Evolutionary conservation across 1,140 invertebrate species (phyloP), one percentile per base, ranked within the genome.

Genomic region (Cotesia typhae): DNA sequence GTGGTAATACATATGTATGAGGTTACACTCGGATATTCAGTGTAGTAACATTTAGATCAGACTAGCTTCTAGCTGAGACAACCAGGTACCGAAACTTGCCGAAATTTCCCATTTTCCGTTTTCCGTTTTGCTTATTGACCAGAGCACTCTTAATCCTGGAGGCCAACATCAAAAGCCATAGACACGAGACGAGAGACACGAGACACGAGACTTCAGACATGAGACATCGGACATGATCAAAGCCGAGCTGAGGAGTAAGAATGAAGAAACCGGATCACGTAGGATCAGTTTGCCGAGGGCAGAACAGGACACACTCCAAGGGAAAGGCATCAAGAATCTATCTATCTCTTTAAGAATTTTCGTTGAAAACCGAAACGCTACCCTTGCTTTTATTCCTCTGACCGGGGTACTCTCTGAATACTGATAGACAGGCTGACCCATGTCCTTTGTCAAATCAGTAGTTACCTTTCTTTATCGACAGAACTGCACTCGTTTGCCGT

Each of bases 381-480:
- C 12, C 12, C 20, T 20, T 20, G 5, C 7, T 57, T 20, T 20
- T 57, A 14, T 57, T 57, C 53, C 2, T 57, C 53, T 20, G 53
- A 57, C 53, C 20, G 5, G 9, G 6, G 53, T 14, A 20, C 12
- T 12, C n/a, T 12, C 53, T 57, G 53, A 57, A 57, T 57, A 57
- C 53, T 57, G 53, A 57, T 57, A 57, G 53, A 57, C 53, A 6
- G 12, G 41, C 6, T 47, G 41, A 47, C 41, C 41, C 41, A 57
- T 57, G 9, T 57, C 53, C 53, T 57, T 57, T 57, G 53, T 57
- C n/a, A 57, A 57, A 57, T 57, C 53, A 57, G 53, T 57, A 57
- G 53, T 20, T 17, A 17, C 53, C 20, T 20, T 20, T 57, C n/a
- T 20, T 57, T 14, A 20, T 17, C 53, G 6, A 2, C 12, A 3